Evolutionary conservation across 1,140 invertebrate genomes (phyloP).

Genomic region (Heliconius himera): DNA sequence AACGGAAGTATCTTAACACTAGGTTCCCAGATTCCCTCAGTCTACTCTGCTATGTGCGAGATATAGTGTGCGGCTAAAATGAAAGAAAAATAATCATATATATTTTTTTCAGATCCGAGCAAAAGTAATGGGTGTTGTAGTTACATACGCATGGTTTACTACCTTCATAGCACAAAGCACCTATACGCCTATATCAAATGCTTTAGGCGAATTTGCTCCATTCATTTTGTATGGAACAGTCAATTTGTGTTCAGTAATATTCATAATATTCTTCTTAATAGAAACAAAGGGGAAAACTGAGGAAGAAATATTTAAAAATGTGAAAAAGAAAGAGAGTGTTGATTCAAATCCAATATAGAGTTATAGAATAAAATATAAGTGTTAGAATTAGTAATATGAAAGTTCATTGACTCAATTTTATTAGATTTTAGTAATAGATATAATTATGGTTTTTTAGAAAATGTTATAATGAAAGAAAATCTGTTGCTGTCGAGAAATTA

Average conservation of each 20-base stretch:
- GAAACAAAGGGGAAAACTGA: conserved; percentile 2
- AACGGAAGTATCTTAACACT: too few species aligned
- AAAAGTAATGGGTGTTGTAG: conserved; percentile 54
- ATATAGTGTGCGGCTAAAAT: too few species aligned
- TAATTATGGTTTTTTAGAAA: too few species aligned
- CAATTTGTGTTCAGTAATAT: conserved; percentile 37
- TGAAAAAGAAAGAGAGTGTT: not conserved
- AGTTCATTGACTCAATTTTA: too few species aligned
- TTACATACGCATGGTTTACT: conserved; percentile 56
- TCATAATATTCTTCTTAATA: not conserved
- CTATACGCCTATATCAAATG: conserved; percentile 47
- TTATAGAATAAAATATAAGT: not conserved
- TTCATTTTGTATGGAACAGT: conserved; percentile 51
- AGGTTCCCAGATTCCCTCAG: too few species aligned
- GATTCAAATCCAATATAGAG: not conserved
- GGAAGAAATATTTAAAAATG: not conserved
- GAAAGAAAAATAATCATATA: not conserved
- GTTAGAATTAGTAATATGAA: not conserved
- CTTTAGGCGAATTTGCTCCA: conserved; percentile 46
- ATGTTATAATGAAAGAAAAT: too few species aligned
- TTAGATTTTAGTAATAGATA: too few species aligned
- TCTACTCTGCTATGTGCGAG: too few species aligned
- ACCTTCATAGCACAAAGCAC: conserved; percentile 48
- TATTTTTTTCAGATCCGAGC: conserved; percentile 59
- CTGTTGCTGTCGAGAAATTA: too few species aligned